A percentile compares a stretch with the other conserved stretches of the same genome.
Conservation (phyloP, 2,113 vertebrate species). For the Columba livia region DNA sequence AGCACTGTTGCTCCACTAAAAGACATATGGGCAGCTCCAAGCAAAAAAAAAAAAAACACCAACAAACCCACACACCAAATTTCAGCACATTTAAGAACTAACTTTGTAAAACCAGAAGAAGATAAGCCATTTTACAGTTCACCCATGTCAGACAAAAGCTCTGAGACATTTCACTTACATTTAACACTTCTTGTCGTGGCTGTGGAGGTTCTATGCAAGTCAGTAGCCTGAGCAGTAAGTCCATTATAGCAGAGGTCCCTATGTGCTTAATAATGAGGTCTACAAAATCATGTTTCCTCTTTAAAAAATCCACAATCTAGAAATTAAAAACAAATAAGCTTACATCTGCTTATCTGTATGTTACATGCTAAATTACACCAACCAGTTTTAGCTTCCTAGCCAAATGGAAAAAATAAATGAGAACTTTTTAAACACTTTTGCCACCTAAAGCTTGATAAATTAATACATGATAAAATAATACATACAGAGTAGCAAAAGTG, state of each 20-base stretch:
- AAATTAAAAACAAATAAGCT: neutral
- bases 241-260: constrained; percentile 98
- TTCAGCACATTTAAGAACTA: neutral
- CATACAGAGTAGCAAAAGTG: neutral
- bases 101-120: neutral
- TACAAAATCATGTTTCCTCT: constrained; percentile 94
- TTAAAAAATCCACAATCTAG: constrained; percentile 95
- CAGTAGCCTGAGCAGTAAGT: constrained; percentile 94
- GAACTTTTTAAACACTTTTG: neutral
- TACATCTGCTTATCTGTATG: neutral
- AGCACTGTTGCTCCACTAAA: neutral
- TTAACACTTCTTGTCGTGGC: constrained; percentile 94
- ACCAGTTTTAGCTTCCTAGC: neutral
- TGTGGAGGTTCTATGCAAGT: constrained; percentile 97
- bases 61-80: accelerated
- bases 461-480: neutral
- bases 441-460: neutral
- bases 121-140: neutral
- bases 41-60: neutral
- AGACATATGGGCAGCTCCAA: neutral
- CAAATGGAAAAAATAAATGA: neutral
- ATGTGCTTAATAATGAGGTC: constrained; percentile 98
- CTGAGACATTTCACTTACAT: constrained; percentile 76
- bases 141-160: neutral
- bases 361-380: neutral